Percentiles rank a stretch among this genome's conserved stretches.
Conservation (phyloP, 2,888 invertebrate species). For the Syritta pipiens region DNA sequence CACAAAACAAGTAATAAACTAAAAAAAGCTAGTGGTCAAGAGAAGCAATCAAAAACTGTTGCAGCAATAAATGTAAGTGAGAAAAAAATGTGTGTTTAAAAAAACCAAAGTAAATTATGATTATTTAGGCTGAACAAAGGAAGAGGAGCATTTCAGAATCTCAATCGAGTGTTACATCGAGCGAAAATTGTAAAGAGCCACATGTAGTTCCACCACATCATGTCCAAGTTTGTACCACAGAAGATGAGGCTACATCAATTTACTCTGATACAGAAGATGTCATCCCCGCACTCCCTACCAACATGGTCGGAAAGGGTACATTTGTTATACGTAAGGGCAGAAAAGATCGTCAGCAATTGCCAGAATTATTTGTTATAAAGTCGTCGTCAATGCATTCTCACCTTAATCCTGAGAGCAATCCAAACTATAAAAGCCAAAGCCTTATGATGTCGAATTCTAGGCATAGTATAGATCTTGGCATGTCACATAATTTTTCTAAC, state of each 20-base stretch:
- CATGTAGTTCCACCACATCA: constrained; percentile 62
- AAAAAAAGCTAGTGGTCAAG: constrained; percentile 46
- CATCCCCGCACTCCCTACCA: constrained; percentile 75
- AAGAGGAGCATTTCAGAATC: constrained; percentile 75
- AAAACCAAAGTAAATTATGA: too few relatives aligned
- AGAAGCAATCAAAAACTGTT: constrained; percentile 38
- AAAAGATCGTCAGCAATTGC: constrained; percentile 84
- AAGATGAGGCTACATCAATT: constrained; percentile 85
- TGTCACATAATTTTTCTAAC: constrained; percentile 80
- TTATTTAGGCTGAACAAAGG: constrained; percentile 42
- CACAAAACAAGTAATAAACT: constrained; percentile 40
- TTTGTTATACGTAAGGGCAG: constrained; percentile 89
- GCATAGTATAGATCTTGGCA: constrained; percentile 85
- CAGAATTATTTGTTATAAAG: constrained; percentile 77
- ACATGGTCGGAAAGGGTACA: constrained; percentile 84
- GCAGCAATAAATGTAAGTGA: constrained; percentile 48
- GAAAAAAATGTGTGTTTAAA: too few relatives aligned
- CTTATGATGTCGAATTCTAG: constrained; percentile 82
- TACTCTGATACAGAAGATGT: constrained; percentile 82
- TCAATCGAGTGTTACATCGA: constrained; percentile 86
- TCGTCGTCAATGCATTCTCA: constrained; percentile 83
- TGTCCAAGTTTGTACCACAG: constrained; percentile 85
- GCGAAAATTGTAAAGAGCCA: constrained; percentile 74
- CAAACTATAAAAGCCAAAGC: constrained; percentile 52
- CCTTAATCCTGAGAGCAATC: constrained; percentile 81